Base-by-base conservation (phyloP, 53 echinoderm and acorn worm species). In the Crossaster papposus region DNA sequence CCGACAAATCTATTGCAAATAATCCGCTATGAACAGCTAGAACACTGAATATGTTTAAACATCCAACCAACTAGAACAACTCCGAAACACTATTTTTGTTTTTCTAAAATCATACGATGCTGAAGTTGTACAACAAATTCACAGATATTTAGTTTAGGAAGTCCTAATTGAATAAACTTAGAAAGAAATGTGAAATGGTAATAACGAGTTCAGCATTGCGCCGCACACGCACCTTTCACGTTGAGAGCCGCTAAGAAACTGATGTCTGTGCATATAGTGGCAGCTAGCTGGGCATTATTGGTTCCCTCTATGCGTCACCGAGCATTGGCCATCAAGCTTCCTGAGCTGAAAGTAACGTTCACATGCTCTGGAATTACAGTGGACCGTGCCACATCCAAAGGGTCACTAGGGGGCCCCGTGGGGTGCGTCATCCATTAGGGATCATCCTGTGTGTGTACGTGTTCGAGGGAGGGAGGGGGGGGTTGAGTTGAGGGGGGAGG, bases 361-460 rank as follows among this genome's bases (percentile, higher is more conserved):
- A 82, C 82, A 82, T 82, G 82, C 26, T 34, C 65, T 65, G 68
- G 62, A 68, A 68, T 82, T 68, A 82, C 37, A 31, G 65, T 14
- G 82, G 36, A 37, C 36, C 23, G 82, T 68, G 15, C 82, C 70
- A 68, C 65, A 38, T 68, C 68, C 11, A 38, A 44, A 34, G 70
- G 53, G 72, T 53, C 73, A 85, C 73, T 30, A n/a, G 53, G 85
- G 72, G 85, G 72, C 53, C 20, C 50, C 32, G 14, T 32, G 4
- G 72, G 8, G 85, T 85, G 70, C 71, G 53, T 85, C 85, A 85
- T 53, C 20, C 17, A 51, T 85, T 85, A 85, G 73, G 53, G 73
- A 71, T 52, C 85, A 54, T 85, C 85, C 32, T 82, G 50, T 82
- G 44, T 37, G n/a, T 64, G 24, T 7, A 35, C 44, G 44, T 44